Evolutionary conservation across 2,797 vertebrate genomes (phyloP).

Genomic region (Anas acuta): DNA sequence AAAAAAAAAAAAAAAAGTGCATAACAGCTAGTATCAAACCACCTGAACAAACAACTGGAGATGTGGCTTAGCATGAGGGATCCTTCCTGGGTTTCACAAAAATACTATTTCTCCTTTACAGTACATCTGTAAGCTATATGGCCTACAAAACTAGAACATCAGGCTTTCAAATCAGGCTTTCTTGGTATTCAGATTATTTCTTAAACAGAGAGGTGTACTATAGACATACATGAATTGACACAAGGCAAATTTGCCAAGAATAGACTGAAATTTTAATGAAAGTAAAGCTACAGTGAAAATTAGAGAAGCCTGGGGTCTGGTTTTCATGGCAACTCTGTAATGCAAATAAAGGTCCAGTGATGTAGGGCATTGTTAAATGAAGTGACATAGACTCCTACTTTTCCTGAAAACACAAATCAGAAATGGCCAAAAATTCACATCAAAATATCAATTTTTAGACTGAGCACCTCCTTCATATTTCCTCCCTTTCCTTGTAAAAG

Average conservation of each 20-base stretch:
- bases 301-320: background rate
- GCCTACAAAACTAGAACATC: background rate
- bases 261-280: background rate
- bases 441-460: background rate
- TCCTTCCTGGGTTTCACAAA: conserved; percentile 11
- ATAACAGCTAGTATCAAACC: background rate
- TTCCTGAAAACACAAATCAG: background rate
- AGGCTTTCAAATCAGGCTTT: background rate
- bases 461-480: background rate
- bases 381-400: background rate
- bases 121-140: background rate
- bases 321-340: background rate
- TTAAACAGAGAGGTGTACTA: background rate
- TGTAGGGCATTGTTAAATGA: background rate
- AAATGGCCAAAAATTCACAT: background rate
- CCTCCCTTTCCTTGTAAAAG: background rate
- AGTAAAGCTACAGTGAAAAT: background rate
- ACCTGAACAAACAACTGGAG: conserved; percentile 57
- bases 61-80: background rate
- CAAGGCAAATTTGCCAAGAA: background rate
- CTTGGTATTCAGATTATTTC: background rate
- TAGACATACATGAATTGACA: background rate
- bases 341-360: background rate
- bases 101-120: background rate
- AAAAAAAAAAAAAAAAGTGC: background rate